These are phyloP conservation scores for Halcyon senegalensis DNA, from an alignment of 2,113 vertebrate genomes.

Conservation along the genomic window DNA sequence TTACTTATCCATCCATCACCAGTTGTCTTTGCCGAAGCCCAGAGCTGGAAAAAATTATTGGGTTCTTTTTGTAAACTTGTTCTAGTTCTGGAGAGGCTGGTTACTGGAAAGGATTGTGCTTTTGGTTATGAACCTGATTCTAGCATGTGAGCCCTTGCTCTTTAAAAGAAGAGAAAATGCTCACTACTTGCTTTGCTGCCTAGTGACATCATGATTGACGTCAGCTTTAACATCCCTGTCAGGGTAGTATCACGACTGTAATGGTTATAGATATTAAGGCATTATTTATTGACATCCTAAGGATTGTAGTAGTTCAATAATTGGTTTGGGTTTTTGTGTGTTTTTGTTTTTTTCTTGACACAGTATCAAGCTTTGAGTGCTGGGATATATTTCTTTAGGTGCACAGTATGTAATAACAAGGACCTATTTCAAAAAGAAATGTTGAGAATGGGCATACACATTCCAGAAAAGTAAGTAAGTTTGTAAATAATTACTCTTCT, in stretches of 20 bases:
- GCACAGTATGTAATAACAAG: constrained; percentile 93
- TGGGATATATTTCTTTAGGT: constrained; percentile 95
- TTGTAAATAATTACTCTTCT: not conserved
- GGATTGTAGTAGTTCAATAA: constrained; percentile 28
- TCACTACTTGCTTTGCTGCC: not conserved
- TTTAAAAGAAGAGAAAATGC: not conserved
- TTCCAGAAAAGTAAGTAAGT: constrained; percentile 91
- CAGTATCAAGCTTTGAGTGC: constrained; percentile 94
- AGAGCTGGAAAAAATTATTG: not conserved
- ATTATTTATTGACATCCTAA: not conserved
- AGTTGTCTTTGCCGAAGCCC: not conserved
- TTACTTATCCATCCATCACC: not conserved
- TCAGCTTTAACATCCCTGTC: not conserved
- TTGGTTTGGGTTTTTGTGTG: not conserved
- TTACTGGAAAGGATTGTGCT: not conserved
- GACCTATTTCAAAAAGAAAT: constrained; percentile 94
- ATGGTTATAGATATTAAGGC: not conserved
- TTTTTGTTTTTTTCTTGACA: constrained; percentile 12
- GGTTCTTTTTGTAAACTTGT: not conserved
- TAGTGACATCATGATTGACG: not conserved
- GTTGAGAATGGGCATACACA: constrained; percentile 93
- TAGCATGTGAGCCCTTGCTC: not conserved
- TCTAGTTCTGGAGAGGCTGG: not conserved
- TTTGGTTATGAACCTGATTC: not conserved
- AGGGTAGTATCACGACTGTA: not conserved